Evolutionary conservation across 2,888 invertebrate genomes (phyloP), one percentile per base, ranked within the genome.

Genomic region (Mythimna loreyi): DNA sequence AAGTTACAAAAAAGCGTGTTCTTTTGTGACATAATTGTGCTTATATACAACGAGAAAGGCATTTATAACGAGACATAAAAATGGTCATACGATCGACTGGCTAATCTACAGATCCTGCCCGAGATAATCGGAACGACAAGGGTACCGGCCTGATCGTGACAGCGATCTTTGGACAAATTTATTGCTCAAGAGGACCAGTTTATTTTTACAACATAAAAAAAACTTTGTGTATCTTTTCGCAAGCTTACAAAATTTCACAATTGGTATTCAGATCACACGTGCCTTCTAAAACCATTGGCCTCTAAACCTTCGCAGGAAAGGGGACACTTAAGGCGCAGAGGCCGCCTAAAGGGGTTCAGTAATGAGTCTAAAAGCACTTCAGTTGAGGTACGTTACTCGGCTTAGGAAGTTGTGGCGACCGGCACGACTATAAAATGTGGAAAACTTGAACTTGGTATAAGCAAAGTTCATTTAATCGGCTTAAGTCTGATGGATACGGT

Each of bases 321-420:
- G 67, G 59, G 73, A 75, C 73, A 81, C 72, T 84, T 71, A 78
- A 76, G 66, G 75, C 62, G 65, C n/a, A 61, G 66, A 65, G 61
- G 63, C 62, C 74, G 25, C 64, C 61, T 58, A 73, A 84, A 78
- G 73, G 77, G 86, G 80, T 83, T 82, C 67, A 63, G 73, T 81
- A 84, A 86, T 83, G 83, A 86, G 79, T 81, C 81, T 78, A 72
- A 80, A 86, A 86, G 86, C 81, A 84, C 81, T 87, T 84, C 65
- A 76, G 75, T 69, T 75, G 72, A 78, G 84, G 81, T 84, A 78
- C 78, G 67, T 77, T 71, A 78, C 69, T 83, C 69, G 78, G 84
- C 81, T 72, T 72, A 80, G 76, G 76, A 80, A 82, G 69, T 79
- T 80, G 72, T 59, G 67, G 68, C 50, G 25, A 33, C 64, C 30